A percentile compares a stretch with the other conserved stretches of the same genome.
These are phyloP conservation scores for Archilochus colubris DNA, from an alignment of 2,113 vertebrate species.

Conservation along the genomic window DNA sequence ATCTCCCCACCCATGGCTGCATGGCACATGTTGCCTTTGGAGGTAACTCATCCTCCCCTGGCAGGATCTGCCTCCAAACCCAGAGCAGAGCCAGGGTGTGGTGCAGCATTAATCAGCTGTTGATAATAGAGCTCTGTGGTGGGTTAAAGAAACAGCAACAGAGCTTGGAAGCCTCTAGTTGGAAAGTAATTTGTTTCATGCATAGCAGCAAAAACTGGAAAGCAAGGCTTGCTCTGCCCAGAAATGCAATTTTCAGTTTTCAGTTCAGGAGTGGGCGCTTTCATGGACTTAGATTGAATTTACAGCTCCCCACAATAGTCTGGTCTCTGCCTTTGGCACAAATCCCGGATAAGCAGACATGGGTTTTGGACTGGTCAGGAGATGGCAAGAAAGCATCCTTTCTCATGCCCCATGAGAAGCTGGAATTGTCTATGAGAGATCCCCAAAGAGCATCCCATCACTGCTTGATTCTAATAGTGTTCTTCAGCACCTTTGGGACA, in stretches of 20 bases:
- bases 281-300: neutral
- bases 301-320: neutral
- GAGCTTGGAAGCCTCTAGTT: neutral
- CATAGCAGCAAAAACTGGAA: neutral
- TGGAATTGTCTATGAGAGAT: neutral
- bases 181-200: neutral
- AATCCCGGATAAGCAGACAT: neutral
- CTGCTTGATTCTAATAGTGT: neutral
- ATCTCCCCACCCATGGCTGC: neutral
- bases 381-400: neutral
- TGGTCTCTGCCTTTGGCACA: neutral
- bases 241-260: neutral
- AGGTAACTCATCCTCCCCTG: neutral
- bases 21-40: neutral
- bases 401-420: rapidly evolving
- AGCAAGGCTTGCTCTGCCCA: neutral
- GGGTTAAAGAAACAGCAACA: neutral
- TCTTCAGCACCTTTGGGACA: neutral
- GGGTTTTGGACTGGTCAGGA: neutral
- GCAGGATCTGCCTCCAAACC: neutral
- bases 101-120: neutral
- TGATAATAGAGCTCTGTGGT: neutral
- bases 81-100: neutral
- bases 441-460: neutral
- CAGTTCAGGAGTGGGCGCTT: neutral